phyloP scores from a whole-genome alignment of 2,113 vertebrate species.

The Drymodes brunneopygia region DNA sequence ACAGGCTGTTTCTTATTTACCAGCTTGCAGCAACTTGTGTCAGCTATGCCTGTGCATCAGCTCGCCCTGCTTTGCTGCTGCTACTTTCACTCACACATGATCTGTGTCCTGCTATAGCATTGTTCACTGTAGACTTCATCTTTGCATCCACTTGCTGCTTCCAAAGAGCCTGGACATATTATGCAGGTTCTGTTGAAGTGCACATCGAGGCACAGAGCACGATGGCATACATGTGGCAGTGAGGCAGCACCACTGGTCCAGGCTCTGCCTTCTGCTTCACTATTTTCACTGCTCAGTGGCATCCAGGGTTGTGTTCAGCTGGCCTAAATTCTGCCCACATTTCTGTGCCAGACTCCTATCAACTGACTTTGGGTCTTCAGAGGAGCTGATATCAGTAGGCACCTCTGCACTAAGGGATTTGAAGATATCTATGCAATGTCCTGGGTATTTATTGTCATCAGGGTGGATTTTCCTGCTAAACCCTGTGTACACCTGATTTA shows the following conservation, averaged over 20 bases:
- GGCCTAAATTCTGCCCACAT: background rate
- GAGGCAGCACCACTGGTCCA: background rate
- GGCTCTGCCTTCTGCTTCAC: background rate
- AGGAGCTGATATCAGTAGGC: background rate
- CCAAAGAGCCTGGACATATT: background rate
- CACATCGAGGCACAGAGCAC: fast-evolving
- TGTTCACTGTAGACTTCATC: background rate
- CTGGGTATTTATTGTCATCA: background rate
- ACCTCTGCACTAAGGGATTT: background rate
- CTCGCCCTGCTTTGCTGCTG: background rate
- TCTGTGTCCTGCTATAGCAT: background rate
- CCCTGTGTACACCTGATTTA: background rate
- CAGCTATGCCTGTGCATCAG: background rate
- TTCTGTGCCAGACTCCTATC: background rate
- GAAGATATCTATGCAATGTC: background rate
- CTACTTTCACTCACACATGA: background rate
- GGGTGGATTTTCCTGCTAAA: background rate
- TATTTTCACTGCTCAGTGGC: background rate
- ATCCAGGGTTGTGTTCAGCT: background rate
- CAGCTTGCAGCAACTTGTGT: background rate
- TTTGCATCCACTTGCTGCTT: background rate
- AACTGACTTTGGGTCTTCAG: background rate
- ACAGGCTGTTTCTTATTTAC: background rate
- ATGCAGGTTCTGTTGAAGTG: background rate
- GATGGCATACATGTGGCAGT: background rate